Base-by-base conservation (phyloP, 2,888 invertebrate genomes). In the Rhaphigaster nebulosa region DNA sequence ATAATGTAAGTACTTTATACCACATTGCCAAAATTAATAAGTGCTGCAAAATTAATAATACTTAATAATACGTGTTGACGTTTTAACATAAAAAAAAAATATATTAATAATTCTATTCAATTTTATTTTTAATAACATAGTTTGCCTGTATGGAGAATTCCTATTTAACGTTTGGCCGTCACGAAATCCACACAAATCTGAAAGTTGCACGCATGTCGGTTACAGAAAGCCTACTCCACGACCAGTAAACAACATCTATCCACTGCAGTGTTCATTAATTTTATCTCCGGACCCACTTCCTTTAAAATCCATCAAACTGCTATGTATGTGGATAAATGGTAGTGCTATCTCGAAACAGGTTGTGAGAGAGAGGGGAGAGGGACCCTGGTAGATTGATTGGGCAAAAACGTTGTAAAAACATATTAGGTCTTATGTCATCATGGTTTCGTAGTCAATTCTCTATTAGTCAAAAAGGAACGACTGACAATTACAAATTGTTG, bases 201-300 rank as follows among this genome's bases (percentile, higher is more conserved):
- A 38, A 34, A 65, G 70, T 20, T 23, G 70, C 38, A 76, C 20
- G 70, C 70, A 29, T 29, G 65, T 29, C 70, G 34, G 20, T 20
- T 20, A 38, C 34, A 76, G 70, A 76, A 38, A 38, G 70, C 70
- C 38, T 76, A 38, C 70, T 76, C 1, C 20, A 38, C 20, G 20
- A 23, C 6, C 23, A 38, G 65, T 65, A 65, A 65, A 65, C 29
- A 65, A 65, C 29, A 65, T 65, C 70, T 38, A 38, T 34, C 34
- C 70, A 20, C 34, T 76, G 20, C 70, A 76, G 70, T 20, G 70
- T 76, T 76, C 70, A 76, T 76, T 76, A 76, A 76, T 76, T 76
- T 38, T 38, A 76, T 76, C 70, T 38, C 70, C 20, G 38, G 38
- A 76, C 34, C 38, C 38, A 76, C 70, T 23, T 6, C 70, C 70